phyloP scores from a whole-genome alignment of 2,113 vertebrate species.

The Oncorhynchus mykiss region DNA sequence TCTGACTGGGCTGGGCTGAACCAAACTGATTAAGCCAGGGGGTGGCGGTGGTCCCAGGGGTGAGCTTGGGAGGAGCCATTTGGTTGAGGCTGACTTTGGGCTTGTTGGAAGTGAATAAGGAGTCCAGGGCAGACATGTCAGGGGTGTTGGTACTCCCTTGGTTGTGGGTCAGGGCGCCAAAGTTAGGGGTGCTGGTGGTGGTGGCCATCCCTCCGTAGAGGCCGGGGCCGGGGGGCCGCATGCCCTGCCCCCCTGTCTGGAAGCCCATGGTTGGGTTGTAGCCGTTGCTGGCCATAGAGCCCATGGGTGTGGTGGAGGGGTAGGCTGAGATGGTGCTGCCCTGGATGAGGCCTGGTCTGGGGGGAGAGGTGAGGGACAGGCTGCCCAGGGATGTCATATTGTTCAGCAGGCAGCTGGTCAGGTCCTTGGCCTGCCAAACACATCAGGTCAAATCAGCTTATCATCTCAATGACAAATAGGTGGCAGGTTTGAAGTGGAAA shows the following conservation, averaged over 20 bases:
- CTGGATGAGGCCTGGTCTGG: constrained; percentile 71
- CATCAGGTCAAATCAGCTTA: constrained; percentile 20
- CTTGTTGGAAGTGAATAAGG: constrained; percentile 88
- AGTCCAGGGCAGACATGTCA: constrained; percentile 90
- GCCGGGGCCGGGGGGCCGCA: constrained; percentile 74
- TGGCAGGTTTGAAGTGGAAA: background rate
- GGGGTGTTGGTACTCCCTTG: constrained; percentile 74
- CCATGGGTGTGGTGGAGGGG: constrained; percentile 74
- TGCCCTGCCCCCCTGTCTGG: constrained; percentile 79
- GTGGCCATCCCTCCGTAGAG: constrained; percentile 81
- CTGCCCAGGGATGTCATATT: constrained; percentile 85
- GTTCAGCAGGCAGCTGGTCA: constrained; percentile 91
- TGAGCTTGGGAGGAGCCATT: constrained; percentile 78
- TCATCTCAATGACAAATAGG: background rate
- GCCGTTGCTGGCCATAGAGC: constrained; percentile 79
- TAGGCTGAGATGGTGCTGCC: constrained; percentile 69
- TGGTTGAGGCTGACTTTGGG: constrained; percentile 95
- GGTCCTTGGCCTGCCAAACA: constrained; percentile 86
- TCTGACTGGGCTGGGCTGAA: constrained; percentile 75
- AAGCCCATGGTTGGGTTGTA: constrained; percentile 82
- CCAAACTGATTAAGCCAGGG: constrained; percentile 91
- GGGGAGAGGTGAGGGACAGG: constrained; percentile 73
- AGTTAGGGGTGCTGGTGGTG: constrained; percentile 82
- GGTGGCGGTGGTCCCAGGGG: constrained; percentile 47
- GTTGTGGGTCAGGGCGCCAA: constrained; percentile 74